Evolutionary conservation across 2,113 vertebrate species (phyloP).

Genomic region (Brachyistius frenatus): DNA sequence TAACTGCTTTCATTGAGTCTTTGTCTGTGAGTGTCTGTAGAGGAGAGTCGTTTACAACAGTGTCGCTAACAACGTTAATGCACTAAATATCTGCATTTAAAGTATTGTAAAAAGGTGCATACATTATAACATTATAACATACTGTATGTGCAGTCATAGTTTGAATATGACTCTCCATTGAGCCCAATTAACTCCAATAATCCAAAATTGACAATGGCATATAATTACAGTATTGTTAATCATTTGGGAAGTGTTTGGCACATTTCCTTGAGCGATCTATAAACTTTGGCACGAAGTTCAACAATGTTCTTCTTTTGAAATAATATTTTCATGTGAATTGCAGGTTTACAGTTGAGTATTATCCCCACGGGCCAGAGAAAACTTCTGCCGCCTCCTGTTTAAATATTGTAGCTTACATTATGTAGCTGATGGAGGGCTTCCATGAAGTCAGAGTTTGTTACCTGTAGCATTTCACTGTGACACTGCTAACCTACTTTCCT

Average conservation of each 20-base stretch:
- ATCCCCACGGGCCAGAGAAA: slow-evolving; percentile 5
- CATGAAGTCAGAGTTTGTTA: neutral
- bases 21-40: too few relatives aligned
- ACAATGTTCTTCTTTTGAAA: neutral
- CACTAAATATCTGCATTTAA: too few relatives aligned
- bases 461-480: neutral
- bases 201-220: neutral
- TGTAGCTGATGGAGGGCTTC: neutral
- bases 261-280: neutral
- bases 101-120: too few relatives aligned
- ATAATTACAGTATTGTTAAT: neutral
- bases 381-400: slow-evolving; percentile 2
- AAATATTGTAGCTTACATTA: slow-evolving; percentile 17
- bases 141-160: too few relatives aligned
- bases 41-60: too few relatives aligned
- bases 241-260: neutral
- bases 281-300: neutral
- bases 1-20: too few relatives aligned
- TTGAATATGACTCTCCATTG: neutral
- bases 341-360: slow-evolving; percentile 29
- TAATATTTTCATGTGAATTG: neutral
- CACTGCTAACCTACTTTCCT: neutral
- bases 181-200: neutral
- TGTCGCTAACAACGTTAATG: too few relatives aligned
- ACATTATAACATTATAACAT: too few relatives aligned